Evolutionary conservation across 2,113 vertebrate species (phyloP).

Genomic region (Sarotherodon lohbergeri): DNA sequence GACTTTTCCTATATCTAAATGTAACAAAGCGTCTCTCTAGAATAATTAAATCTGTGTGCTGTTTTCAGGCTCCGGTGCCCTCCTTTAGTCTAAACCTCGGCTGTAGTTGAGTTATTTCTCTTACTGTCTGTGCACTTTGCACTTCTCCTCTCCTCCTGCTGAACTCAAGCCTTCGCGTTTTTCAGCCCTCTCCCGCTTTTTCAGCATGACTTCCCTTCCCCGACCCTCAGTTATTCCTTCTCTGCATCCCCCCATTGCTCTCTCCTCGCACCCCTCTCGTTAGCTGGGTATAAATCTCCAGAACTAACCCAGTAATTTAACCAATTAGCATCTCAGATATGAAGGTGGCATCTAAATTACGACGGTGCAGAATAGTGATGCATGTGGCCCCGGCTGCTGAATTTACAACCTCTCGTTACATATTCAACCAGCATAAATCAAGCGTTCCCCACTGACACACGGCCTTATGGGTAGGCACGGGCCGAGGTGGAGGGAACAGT

Average conservation of each 20-base stretch:
- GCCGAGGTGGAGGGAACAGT: conserved; percentile 68
- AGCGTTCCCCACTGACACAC: conserved; percentile 84
- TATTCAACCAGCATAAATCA: conserved; percentile 89
- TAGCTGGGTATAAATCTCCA: conserved; percentile 80
- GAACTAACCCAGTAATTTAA: conserved; percentile 78
- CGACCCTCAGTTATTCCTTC: conserved; percentile 2
- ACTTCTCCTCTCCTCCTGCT: background rate
- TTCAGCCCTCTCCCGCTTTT: background rate
- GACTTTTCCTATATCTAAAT: background rate
- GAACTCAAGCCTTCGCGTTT: background rate
- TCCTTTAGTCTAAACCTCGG: background rate
- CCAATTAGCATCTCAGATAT: conserved; percentile 85
- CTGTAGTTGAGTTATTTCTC: background rate
- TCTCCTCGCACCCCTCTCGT: conserved; percentile 36
- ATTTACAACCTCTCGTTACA: conserved; percentile 93
- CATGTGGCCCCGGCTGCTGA: conserved; percentile 77
- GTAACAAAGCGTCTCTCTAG: background rate
- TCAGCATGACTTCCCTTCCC: background rate
- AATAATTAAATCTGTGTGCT: background rate
- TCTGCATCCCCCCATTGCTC: background rate
- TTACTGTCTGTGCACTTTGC: background rate
- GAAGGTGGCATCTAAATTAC: conserved; percentile 79
- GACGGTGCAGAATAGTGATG: conserved; percentile 59
- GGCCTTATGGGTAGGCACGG: conserved; percentile 79
- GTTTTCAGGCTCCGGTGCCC: background rate